These are phyloP conservation scores for Microchrysa polita DNA, from an alignment of 2,888 invertebrate genomes.

Conservation along the genomic window DNA sequence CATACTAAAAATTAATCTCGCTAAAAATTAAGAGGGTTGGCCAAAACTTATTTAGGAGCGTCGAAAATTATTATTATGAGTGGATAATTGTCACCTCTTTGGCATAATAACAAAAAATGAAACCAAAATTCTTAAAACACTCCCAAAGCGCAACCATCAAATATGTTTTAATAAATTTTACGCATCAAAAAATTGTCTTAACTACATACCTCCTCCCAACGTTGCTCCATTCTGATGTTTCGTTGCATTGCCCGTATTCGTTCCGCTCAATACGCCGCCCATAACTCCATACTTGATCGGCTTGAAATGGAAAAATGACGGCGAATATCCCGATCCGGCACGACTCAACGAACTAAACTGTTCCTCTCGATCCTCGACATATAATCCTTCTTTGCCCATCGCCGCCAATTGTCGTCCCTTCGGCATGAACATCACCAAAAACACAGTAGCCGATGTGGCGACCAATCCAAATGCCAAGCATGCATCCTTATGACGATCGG, in stretches of 20 bases:
- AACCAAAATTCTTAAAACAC: conserved; percentile 5
- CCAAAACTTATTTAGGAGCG: too few relatives aligned
- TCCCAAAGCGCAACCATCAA: background rate
- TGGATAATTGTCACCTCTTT: conserved; percentile 3
- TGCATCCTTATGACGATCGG: conserved; percentile 83
- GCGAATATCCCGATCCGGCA: conserved; percentile 85
- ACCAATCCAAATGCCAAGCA: conserved; percentile 91
- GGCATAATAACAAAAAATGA: background rate
- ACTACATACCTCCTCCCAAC: conserved; percentile 53
- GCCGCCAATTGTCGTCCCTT: conserved; percentile 92
- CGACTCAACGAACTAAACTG: conserved; percentile 81
- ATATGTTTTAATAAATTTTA: conserved; percentile 25
- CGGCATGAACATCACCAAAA: conserved; percentile 93
- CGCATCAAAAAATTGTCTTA: background rate
- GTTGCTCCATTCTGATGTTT: conserved; percentile 66
- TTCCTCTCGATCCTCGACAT: conserved; percentile 84
- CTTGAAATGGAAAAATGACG: conserved; percentile 93
- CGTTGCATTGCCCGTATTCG: conserved; percentile 64
- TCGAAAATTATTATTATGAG: conserved; percentile 4
- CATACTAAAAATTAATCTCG: too few relatives aligned
- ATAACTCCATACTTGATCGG: conserved; percentile 83
- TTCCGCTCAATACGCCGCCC: conserved; percentile 65
- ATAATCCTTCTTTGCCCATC: conserved; percentile 88
- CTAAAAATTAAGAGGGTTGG: too few relatives aligned
- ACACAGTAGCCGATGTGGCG: conserved; percentile 83